phyloP scores from a whole-genome alignment of 2,888 invertebrate genomes.

The Lithophane socia region DNA sequence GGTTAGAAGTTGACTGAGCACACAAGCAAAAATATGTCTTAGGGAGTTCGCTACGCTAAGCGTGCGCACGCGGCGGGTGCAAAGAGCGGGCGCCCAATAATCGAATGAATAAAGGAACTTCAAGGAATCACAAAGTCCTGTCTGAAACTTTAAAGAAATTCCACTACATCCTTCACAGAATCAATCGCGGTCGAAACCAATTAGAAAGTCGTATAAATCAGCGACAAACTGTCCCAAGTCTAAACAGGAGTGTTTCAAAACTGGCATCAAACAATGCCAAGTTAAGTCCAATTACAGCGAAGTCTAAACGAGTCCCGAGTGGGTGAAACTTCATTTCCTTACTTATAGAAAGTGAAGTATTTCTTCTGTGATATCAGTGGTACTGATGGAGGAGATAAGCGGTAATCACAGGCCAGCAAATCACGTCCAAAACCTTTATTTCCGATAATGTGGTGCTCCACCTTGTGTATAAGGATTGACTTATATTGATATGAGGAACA shows the following conservation, averaged over 20 bases:
- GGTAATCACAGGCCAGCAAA: background rate
- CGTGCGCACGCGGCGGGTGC: no score
- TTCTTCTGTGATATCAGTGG: constrained; percentile 74
- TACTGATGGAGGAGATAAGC: constrained; percentile 42
- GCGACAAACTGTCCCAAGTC: constrained; percentile 68
- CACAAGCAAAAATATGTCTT: no score
- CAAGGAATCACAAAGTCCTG: background rate
- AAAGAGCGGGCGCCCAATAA: no score
- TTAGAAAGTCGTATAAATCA: constrained; percentile 73
- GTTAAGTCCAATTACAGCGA: constrained; percentile 84
- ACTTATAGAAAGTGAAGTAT: constrained; percentile 83
- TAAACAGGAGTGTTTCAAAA: constrained; percentile 72
- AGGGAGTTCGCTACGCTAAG: no score
- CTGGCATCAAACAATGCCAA: constrained; percentile 84
- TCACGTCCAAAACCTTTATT: background rate
- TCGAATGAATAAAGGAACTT: background rate
- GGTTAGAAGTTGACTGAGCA: background rate
- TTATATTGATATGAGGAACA: no score
- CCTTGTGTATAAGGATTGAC: background rate
- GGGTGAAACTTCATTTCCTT: constrained; percentile 77
- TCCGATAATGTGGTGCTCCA: background rate
- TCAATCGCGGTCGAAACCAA: constrained; percentile 61
- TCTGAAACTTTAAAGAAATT: background rate
- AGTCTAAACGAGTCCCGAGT: constrained; percentile 83
- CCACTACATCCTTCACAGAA: constrained; percentile 15